phyloP scores from a whole-genome alignment of 2,113 vertebrate genomes.

The Pelvicachromis taeniatus region DNA sequence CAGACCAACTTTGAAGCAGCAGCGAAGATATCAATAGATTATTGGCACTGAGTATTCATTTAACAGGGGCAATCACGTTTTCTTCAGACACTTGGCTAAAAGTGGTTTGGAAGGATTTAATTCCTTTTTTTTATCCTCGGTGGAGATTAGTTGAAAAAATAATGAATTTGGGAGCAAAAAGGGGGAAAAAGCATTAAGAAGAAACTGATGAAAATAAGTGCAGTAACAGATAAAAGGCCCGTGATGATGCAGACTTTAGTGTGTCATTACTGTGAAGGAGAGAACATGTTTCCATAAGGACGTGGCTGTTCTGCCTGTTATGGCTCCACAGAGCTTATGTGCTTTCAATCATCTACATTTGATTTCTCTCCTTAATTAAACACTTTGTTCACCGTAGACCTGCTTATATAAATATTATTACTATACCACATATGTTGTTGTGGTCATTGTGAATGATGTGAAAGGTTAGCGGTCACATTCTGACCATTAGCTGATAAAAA shows the following conservation, averaged over 20 bases:
- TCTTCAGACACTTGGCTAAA: conserved; percentile 45
- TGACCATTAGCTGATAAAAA: neutral
- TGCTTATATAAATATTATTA: neutral
- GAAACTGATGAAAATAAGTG: conserved; percentile 63
- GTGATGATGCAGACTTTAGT: conserved; percentile 51
- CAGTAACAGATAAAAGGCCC: conserved; percentile 52
- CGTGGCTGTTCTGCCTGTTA: neutral
- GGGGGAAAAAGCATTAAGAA: conserved; percentile 63
- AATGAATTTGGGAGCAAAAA: conserved; percentile 71
- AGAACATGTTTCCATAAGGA: neutral
- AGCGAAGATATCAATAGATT: conserved; percentile 64
- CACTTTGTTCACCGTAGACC: neutral
- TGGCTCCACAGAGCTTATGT: neutral
- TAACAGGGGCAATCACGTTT: conserved; percentile 58
- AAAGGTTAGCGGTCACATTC: neutral
- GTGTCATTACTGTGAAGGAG: conserved; percentile 55
- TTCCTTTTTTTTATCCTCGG: conserved; percentile 66
- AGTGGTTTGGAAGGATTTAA: conserved; percentile 63
- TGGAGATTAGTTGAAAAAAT: conserved; percentile 67
- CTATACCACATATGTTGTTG: neutral
- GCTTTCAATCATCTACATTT: neutral
- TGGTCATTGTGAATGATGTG: too few species aligned
- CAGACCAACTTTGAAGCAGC: conserved; percentile 58
- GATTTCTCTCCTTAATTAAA: neutral
- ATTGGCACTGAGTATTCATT: conserved; percentile 66